These are phyloP conservation scores for Brachyptera risi DNA, from an alignment of 2,888 invertebrate genomes.

Conservation along the genomic window DNA sequence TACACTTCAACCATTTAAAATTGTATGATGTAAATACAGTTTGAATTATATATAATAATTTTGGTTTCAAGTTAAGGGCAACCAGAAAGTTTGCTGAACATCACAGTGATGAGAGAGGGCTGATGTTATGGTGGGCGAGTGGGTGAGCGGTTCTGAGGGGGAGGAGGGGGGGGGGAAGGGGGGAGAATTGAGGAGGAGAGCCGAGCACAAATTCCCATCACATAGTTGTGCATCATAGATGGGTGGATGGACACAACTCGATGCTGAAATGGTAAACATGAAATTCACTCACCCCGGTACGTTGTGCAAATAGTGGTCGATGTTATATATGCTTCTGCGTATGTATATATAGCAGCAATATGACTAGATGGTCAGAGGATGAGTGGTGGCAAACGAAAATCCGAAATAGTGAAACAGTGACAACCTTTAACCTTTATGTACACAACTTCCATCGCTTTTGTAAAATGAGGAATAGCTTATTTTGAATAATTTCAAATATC, in stretches of 20 bases:
- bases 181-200: background rate
- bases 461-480: too few species aligned
- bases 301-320: slow-evolving; percentile 30
- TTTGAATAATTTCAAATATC: too few species aligned
- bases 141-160: too few species aligned
- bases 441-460: too few species aligned
- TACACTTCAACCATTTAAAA: too few species aligned
- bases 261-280: slow-evolving; percentile 33
- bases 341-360: too few species aligned
- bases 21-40: too few species aligned
- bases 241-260: slow-evolving; percentile 27
- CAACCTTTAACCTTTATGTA: too few species aligned
- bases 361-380: background rate
- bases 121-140: too few species aligned
- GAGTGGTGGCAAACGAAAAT: slow-evolving; percentile 1
- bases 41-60: background rate
- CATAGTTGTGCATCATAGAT: slow-evolving; percentile 31
- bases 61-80: background rate
- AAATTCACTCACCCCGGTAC: slow-evolving; percentile 30
- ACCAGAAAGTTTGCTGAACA: background rate
- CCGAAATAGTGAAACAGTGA: slow-evolving; percentile 29
- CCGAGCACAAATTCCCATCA: slow-evolving; percentile 27
- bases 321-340: background rate
- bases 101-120: too few species aligned
- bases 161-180: background rate